These are phyloP conservation scores for Chunga burmeisteri DNA, from an alignment of 2,113 vertebrate genomes.

Conservation along the genomic window DNA sequence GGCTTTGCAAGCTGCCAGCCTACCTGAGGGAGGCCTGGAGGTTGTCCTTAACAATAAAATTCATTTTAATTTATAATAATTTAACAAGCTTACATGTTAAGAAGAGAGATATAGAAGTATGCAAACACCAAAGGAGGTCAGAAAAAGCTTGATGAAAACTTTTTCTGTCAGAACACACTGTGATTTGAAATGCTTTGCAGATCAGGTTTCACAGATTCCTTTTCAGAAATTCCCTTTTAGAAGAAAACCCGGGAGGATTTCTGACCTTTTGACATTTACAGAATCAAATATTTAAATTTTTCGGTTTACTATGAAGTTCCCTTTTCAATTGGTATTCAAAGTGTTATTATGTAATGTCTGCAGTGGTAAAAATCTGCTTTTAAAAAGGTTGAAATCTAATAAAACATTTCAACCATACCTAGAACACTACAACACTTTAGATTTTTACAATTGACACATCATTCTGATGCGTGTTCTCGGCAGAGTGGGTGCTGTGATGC, in stretches of 20 bases:
- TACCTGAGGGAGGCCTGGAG: neutral
- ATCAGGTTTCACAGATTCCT: neutral
- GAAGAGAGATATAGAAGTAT: neutral
- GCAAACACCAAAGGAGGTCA: neutral
- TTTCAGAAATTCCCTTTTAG: neutral
- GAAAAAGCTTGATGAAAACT: neutral
- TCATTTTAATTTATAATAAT: neutral
- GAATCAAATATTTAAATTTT: constrained; percentile 2
- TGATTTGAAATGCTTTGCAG: neutral
- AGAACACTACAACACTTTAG: neutral
- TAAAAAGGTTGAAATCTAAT: neutral
- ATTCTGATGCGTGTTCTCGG: neutral
- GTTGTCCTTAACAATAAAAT: neutral
- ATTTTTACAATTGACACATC: neutral
- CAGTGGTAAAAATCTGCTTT: neutral
- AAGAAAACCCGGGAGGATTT: neutral
- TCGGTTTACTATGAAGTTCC: neutral
- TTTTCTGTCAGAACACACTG: neutral
- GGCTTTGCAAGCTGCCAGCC: neutral
- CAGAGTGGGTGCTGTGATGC: neutral
- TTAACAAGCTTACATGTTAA: neutral
- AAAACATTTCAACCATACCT: neutral
- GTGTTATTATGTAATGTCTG: neutral
- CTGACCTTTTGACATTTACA: neutral
- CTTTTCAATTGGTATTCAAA: neutral